phyloP scores from a whole-genome alignment of 2,888 invertebrate species.

The Plagodis pulveraria region DNA sequence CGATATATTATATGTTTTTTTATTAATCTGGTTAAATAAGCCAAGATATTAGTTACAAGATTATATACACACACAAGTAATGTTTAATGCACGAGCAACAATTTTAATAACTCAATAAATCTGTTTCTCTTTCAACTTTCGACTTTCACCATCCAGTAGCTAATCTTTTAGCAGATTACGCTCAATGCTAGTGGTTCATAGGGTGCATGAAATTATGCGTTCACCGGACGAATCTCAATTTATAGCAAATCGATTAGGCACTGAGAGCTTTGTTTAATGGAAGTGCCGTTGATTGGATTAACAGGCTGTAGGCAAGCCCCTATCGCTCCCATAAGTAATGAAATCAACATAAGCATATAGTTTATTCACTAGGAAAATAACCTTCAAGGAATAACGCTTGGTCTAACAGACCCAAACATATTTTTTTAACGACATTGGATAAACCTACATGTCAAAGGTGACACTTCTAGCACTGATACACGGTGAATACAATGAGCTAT shows the following conservation, averaged over 20 bases:
- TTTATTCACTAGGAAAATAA: conserved; percentile 34
- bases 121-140: conserved; percentile 8
- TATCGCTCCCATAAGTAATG: conserved; percentile 53
- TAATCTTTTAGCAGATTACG: conserved; percentile 29
- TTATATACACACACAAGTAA: background rate
- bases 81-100: background rate
- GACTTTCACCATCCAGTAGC: conserved; percentile 35
- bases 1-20: too few species aligned
- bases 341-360: conserved; percentile 48
- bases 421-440: background rate
- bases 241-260: conserved; percentile 75
- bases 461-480: conserved; percentile 21
- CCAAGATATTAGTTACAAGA: too few species aligned
- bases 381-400: conserved; percentile 5
- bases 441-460: background rate
- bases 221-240: conserved; percentile 61
- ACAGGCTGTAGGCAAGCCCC: conserved; percentile 50
- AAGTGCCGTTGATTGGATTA: conserved; percentile 75
- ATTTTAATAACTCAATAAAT: conserved; percentile 6
- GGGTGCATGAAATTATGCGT: conserved; percentile 66
- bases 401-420: background rate
- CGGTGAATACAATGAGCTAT: conserved; percentile 50
- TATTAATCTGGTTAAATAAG: too few species aligned
- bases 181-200: conserved; percentile 34
- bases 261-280: conserved; percentile 74